A percentile compares a stretch with the other conserved stretches of the same genome.
phyloP scores from a whole-genome alignment of 2,888 invertebrate genomes.

The Boloria euphrosyne region DNA sequence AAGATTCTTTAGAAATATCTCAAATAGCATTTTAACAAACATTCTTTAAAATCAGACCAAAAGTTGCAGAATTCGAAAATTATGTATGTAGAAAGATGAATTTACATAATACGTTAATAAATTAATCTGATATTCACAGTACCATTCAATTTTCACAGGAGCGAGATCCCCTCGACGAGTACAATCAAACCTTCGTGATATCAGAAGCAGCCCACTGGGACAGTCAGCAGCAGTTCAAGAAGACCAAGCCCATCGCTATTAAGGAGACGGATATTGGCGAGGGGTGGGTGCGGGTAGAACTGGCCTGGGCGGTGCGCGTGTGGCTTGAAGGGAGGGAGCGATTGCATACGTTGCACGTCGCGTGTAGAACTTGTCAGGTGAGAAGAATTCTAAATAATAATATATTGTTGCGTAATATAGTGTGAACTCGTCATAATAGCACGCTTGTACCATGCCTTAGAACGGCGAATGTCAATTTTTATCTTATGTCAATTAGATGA shows the following conservation, averaged over 20 bases:
- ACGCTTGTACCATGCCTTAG: no score
- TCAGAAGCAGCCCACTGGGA: slow-evolving; percentile 91
- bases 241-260: slow-evolving; percentile 90
- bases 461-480: no score
- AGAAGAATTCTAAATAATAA: neutral
- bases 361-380: slow-evolving; percentile 89
- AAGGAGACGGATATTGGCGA: slow-evolving; percentile 88
- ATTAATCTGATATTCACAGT: no score
- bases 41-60: no score
- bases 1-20: no score
- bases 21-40: no score
- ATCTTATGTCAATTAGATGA: no score
- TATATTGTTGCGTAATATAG: no score
- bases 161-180: slow-evolving; percentile 83
- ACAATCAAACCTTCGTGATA: slow-evolving; percentile 89
- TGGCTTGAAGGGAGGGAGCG: slow-evolving; percentile 88
- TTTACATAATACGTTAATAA: no score
- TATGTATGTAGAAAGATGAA: no score
- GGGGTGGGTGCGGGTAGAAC: slow-evolving; percentile 91
- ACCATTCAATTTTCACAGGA: slow-evolving; percentile 58
- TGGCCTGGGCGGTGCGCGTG: slow-evolving; percentile 88
- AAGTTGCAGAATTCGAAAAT: no score
- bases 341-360: slow-evolving; percentile 88
- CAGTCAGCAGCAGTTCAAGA: slow-evolving; percentile 86
- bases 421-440: no score